Conservation (phyloP, 2,113 vertebrate genomes). For the Actinemys pallida region DNA sequence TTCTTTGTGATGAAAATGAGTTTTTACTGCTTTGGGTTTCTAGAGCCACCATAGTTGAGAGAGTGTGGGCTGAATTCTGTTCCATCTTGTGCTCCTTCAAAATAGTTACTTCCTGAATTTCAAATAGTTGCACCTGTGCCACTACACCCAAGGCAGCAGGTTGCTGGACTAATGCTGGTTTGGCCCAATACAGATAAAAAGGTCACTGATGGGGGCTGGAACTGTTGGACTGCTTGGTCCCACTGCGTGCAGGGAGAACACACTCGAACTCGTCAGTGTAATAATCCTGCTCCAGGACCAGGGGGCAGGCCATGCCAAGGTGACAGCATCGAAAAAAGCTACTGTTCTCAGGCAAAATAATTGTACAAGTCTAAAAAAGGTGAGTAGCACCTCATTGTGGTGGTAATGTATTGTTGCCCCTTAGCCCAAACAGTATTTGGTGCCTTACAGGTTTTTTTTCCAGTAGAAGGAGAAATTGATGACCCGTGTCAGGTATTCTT, state of each 20-base stretch:
- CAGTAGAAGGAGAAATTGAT: background rate
- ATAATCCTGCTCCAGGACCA: slow-evolving; percentile 47
- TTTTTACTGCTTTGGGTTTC: background rate
- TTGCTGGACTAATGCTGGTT: background rate
- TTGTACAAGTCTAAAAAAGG: background rate
- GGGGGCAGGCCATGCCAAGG: slow-evolving; percentile 78
- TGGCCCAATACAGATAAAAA: slow-evolving; percentile 17
- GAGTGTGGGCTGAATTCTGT: background rate
- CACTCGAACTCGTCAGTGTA: slow-evolving; percentile 78
- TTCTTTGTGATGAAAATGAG: background rate
- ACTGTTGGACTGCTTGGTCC: slow-evolving; percentile 83
- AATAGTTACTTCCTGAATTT: background rate
- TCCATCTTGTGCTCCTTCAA: background rate
- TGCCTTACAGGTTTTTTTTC: background rate
- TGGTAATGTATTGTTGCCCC: background rate
- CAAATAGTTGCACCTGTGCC: background rate
- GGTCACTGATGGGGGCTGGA: slow-evolving; percentile 80
- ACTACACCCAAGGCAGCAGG: background rate
- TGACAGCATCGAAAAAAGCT: slow-evolving; percentile 51
- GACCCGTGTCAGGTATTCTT: background rate
- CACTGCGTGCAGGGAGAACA: slow-evolving; percentile 64
- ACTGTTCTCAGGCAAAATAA: slow-evolving; percentile 65
- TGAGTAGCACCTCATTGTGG: background rate
- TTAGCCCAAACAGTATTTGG: background rate
- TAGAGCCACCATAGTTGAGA: background rate